Evolutionary conservation across 2,888 invertebrate species (phyloP).

Genomic region (Allacma fusca): DNA sequence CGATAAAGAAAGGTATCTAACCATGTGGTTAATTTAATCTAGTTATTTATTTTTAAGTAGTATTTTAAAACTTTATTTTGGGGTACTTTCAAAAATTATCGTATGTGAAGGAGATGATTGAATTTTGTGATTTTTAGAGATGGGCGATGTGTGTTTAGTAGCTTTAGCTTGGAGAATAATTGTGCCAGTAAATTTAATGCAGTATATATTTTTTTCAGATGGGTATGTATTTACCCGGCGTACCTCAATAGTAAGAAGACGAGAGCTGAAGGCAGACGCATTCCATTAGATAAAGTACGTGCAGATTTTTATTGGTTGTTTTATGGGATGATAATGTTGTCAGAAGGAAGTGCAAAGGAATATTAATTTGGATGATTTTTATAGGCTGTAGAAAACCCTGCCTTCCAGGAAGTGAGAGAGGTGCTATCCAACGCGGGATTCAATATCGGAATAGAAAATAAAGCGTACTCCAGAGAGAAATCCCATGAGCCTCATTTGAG

Average conservation of each 20-base stretch:
- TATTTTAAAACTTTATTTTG: no score
- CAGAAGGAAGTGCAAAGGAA: not conserved
- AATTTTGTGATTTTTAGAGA: conserved; percentile 7
- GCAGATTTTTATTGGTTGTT: no score
- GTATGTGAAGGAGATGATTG: no score
- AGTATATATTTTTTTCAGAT: conserved; percentile 68
- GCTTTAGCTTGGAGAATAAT: no score
- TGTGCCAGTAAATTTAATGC: no score
- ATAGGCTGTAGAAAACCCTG: conserved; percentile 91
- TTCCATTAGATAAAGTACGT: conserved; percentile 76
- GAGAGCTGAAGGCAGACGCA: conserved; percentile 83
- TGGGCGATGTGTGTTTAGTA: not conserved
- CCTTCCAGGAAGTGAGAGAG: conserved; percentile 92
- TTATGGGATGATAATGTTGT: not conserved
- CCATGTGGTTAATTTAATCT: no score
- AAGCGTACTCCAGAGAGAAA: conserved; percentile 87
- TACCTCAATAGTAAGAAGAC: conserved; percentile 95
- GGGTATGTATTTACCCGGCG: conserved; percentile 97
- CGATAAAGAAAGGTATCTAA: conserved; percentile 75
- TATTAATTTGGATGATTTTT: no score
- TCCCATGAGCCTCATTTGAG: conserved; percentile 86
- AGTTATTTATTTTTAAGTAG: not conserved
- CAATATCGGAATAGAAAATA: conserved; percentile 88
- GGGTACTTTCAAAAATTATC: not conserved
- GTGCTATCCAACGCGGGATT: conserved; percentile 85